Base-by-base conservation (phyloP, 1,140 invertebrate genomes). In the Catajapyx aquilonaris region DNA sequence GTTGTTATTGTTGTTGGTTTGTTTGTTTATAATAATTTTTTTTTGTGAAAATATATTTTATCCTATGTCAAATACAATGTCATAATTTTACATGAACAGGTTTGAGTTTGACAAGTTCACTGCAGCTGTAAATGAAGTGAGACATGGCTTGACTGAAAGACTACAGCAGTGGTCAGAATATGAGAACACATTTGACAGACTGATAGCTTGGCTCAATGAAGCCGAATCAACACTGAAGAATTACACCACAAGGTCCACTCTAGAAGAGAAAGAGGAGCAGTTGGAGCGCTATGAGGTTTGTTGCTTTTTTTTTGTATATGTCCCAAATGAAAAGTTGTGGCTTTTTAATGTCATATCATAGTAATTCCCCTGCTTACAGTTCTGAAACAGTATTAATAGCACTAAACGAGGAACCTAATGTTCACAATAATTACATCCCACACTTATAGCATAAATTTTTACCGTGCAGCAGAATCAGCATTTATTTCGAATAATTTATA, bases 161-260 rank as follows among this genome's bases (percentile, higher is more conserved):
- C 65, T 94, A 23, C 70, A 78, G 46, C 83, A 90, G 56, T 94
- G 88, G 88, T 72, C 65, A 31, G 79, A 86, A 40, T 94, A 90
- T 51, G 87, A 94, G 50, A 69, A 71, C 38, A 77, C 79, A 2
- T 70, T 88, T 46, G 84, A 90, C 44, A 65, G 73, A 28, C 59
- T 94, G 20, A 66, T 85, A 30, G 58, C 64, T 15, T 91, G 86
- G 81, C 56, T 94, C 32, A 71, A 68, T 39, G 85, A 90, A 42
- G 76, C 83, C 19, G 90, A 95, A 61, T 69, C 71, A 39, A 69
- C 71, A 16, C 60, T 94, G 15, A 91, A 91, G 54, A 86, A 84
- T 47, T 93, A 86, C 50, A 66, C 68, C 13, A 65, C 77, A 2
- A 83, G 77, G 50, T 74, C 80, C 31, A 81, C 83, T 28, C 23